Conservation (phyloP, 1,140 invertebrate species). For the Drosophila nebulosa region DNA sequence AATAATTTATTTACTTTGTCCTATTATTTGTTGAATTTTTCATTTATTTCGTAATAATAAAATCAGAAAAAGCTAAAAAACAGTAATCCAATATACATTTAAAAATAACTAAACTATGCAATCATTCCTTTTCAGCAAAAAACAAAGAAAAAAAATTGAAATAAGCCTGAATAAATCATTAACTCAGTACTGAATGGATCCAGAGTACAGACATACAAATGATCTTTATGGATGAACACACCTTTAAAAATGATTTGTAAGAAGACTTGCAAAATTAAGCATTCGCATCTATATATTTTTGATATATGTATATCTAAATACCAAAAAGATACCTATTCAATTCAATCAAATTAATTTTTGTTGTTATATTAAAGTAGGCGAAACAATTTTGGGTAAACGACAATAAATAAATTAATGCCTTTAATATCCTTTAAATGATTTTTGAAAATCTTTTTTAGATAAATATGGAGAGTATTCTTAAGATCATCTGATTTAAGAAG, state of each 20-base stretch:
- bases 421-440: too few relatives aligned
- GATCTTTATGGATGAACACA: slow-evolving; percentile 2
- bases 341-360: background rate
- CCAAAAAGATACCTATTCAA: too few relatives aligned
- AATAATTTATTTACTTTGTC: slow-evolving; percentile 63
- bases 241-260: background rate
- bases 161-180: background rate
- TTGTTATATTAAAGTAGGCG: background rate
- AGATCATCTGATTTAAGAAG: too few relatives aligned
- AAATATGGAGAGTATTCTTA: too few relatives aligned
- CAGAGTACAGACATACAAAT: slow-evolving; percentile 25
- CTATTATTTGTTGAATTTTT: slow-evolving; percentile 70
- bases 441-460: too few relatives aligned
- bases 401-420: background rate
- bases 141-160: slow-evolving; percentile 15
- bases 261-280: too few relatives aligned
- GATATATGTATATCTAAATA: too few relatives aligned
- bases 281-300: too few relatives aligned
- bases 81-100: background rate
- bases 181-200: slow-evolving; percentile 30
- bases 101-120: background rate
- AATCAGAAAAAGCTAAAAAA: slow-evolving; percentile 33
- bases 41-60: slow-evolving; percentile 60
- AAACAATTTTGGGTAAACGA: background rate
- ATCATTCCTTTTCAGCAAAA: slow-evolving; percentile 45